These are phyloP conservation scores for Astreopora myriophthalma DNA, from an alignment of 64 coral and sea anemone species.

Conservation along the genomic window DNA sequence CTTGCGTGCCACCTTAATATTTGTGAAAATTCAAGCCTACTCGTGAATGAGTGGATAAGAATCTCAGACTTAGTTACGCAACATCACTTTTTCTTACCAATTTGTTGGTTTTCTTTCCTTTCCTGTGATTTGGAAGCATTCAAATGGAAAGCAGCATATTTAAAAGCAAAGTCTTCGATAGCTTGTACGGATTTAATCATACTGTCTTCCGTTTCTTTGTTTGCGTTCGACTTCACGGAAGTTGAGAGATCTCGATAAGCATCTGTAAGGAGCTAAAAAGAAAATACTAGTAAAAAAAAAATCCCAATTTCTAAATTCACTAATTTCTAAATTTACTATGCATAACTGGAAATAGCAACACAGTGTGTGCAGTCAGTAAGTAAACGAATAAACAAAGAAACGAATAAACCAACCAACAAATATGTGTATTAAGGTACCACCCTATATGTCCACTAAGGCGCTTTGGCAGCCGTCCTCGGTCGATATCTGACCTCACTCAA, in stretches of 20 bases:
- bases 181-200: background rate
- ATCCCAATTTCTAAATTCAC: background rate
- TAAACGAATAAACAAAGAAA: too few relatives aligned
- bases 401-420: too few relatives aligned
- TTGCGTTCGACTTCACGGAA: background rate
- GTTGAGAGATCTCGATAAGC: background rate
- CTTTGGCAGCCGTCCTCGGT: too few relatives aligned
- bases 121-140: background rate
- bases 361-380: too few relatives aligned
- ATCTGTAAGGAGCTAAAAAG: slow-evolving; percentile 2
- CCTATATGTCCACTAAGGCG: too few relatives aligned
- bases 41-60: background rate
- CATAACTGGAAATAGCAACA: too few relatives aligned
- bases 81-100: background rate
- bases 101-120: slow-evolving; percentile 29
- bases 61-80: background rate
- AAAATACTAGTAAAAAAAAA: too few relatives aligned
- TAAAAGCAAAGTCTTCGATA: slow-evolving; percentile 6
- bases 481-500: too few relatives aligned
- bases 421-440: too few relatives aligned
- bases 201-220: background rate
- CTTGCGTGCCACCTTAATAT: too few relatives aligned
- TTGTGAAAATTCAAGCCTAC: background rate
- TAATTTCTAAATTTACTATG: background rate
- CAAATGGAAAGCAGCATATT: background rate